Conservation (phyloP, 2,797 vertebrate genomes). For the Protonibea diacanthus region DNA sequence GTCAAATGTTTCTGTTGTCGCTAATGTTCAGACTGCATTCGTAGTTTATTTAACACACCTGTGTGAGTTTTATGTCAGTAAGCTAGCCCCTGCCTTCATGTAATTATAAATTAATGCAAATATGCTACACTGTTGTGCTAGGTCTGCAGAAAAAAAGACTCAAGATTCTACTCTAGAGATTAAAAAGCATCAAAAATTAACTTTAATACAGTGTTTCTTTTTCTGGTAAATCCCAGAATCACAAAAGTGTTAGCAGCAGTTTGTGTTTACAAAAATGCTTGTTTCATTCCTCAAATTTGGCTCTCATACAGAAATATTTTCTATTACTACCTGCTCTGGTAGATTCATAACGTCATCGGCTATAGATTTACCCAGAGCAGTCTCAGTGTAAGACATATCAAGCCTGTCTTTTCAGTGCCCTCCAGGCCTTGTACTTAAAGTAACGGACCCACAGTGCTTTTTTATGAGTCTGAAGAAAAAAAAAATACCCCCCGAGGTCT, state of each 20-base stretch:
- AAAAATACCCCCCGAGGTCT: constrained; percentile 65
- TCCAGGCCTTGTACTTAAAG: constrained; percentile 76
- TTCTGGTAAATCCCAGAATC: constrained; percentile 17
- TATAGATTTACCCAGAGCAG: constrained; percentile 61
- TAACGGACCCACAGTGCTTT: constrained; percentile 66
- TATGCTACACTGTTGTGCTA: constrained; percentile 3
- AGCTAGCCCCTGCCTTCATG: constrained; percentile 27
- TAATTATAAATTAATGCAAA: constrained; percentile 34
- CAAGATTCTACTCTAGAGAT: constrained; percentile 14
- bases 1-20: constrained; percentile 36
- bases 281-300: constrained; percentile 53
- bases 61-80: constrained; percentile 30
- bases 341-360: constrained; percentile 50
- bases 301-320: constrained; percentile 43
- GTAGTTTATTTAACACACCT: constrained; percentile 30
- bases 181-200: constrained; percentile 18
- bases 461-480: constrained; percentile 70
- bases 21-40: constrained; percentile 6
- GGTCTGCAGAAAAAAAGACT: constrained; percentile 8
- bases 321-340: constrained; percentile 35
- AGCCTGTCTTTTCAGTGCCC: constrained; percentile 67
- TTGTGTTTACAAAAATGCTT: constrained; percentile 44
- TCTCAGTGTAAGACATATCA: constrained; percentile 66
- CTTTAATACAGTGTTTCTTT: constrained; percentile 26
- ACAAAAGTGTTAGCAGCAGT: constrained; percentile 7